Base-by-base conservation (phyloP, 2,113 vertebrate species). In the Rhombomys opimus region DNA sequence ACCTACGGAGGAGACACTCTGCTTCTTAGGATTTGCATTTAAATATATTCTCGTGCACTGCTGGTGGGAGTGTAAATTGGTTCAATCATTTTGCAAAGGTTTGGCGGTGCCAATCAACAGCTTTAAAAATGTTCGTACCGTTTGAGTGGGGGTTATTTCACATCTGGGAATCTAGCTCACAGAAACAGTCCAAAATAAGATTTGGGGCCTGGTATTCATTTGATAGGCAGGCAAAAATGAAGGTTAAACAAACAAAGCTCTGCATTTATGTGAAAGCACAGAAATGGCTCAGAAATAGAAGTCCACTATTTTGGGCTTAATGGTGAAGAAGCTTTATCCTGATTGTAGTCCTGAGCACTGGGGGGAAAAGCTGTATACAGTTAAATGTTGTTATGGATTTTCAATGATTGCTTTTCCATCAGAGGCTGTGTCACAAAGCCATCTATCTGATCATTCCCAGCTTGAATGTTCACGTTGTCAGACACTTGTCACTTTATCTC, bases 11-110 rank as follows among this genome's bases (percentile, higher is more conserved):
- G 87, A 94, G 75, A 87, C 23, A 67, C 54, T 89, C 54, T 87
- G 95, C 41, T 95, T 89, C 50, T 96, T 91, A 73, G 77, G 91
- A 97, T 97, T 97, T 97, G 96, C 96, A 97, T 97, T 96, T 95
- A 96, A 95, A 96, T 95, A 92, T 95, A 95, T 96, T 93, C 95
- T 95, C 65, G 80, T 95, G 92, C 84, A 76, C 88, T 96, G 92
- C 92, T 94, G 94, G 95, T 98, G 95, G 92, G 94, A 95, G 95
- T 96, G 94, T 96, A 96, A 96, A 97, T 97, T 96, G 85, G 94
- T 91, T 94, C 92, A 96, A 7, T 95, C 94, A 93, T 92, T 97
- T 89, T 93, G 95, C 95, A 97, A 95, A 97, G 95, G 93, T 95
- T 96, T 95, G 93, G 84, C 94, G 85, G 17, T 52, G 52, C 57